Conservation (phyloP, 2,888 invertebrate genomes). For the Falcaria lacertinaria region DNA sequence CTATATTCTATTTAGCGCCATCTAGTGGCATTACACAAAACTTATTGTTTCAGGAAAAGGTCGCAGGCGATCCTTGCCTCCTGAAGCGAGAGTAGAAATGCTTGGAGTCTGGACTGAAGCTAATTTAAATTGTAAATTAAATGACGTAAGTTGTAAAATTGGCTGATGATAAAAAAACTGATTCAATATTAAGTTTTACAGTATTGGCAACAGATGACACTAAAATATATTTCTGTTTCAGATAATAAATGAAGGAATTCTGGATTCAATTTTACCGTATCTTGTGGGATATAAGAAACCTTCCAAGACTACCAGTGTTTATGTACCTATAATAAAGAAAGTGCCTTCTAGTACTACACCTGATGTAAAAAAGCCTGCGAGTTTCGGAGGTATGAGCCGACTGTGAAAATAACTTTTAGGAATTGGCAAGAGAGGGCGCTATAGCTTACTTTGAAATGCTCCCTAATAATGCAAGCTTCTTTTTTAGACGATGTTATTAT, state of each 20-base stretch:
- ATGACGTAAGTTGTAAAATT: slow-evolving; percentile 56
- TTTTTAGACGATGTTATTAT: too few species aligned
- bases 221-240: slow-evolving; percentile 54
- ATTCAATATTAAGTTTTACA: background rate
- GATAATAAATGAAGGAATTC: slow-evolving; percentile 88
- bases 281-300: slow-evolving; percentile 80
- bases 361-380: slow-evolving; percentile 74
- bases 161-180: too few species aligned
- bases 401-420: background rate
- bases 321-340: slow-evolving; percentile 79
- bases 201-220: slow-evolving; percentile 40
- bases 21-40: slow-evolving; percentile 15
- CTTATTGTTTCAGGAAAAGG: slow-evolving; percentile 35
- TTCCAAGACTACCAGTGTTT: slow-evolving; percentile 70
- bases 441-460: background rate
- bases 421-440: background rate
- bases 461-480: too few species aligned
- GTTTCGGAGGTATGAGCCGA: slow-evolving; percentile 76
- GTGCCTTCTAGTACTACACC: slow-evolving; percentile 35
- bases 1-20: too few species aligned
- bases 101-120: slow-evolving; percentile 73
- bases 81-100: slow-evolving; percentile 67
- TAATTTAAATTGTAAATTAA: slow-evolving; percentile 72
- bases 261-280: slow-evolving; percentile 90
- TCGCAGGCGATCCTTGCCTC: slow-evolving; percentile 41